Evolutionary conservation across 2,888 invertebrate genomes (phyloP), one percentile per base, ranked within the genome.

Genomic region (Drosophila gaucha): DNA sequence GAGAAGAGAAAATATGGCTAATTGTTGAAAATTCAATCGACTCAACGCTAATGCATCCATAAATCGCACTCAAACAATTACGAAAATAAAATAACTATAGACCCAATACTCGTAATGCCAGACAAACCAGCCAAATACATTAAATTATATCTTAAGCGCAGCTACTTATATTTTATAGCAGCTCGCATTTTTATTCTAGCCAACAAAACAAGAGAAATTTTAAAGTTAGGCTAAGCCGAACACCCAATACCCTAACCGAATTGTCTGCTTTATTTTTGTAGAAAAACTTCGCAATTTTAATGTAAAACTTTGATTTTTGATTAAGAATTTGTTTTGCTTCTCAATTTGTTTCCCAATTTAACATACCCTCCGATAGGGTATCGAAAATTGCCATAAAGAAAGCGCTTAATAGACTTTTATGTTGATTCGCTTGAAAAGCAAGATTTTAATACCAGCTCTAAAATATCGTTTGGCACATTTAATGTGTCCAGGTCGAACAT

Each of bases 21-120:
- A 52, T 62, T 66, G 63, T 79, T 62, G 47, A 50, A 67, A 63
- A 80, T 58, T 74, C 49, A 67, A 80, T 63, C 66, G 56, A 49
- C 63, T 68, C 24, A n/a, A 43, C 44, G 57, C 74, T 86, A 83
- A 83, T 83, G 83, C 86, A 86, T 65, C 46, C 80, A 75, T 83
- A 83, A 83, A 83, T 80, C 66, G 59, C 49, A 58, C 46, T 35
- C 28, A 41, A 18, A 30, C 46, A 35, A 55, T 31, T 33, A 28
- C 20, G 43, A 59, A 31, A 33, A 50, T 39, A 44, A 46, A 39
- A 14, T 26, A 41, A 41, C 41, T 41, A 8, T 8, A 26, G 26
- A 26, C 31, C 58, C 31, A n/a, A 28, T 49, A 47, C 36, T 51
- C 51, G 24, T 22, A 31, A 30, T 35, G 6, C 18, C 33, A 55